These are phyloP conservation scores for Incurvaria masculella DNA, from an alignment of 2,888 invertebrate genomes.

Conservation along the genomic window DNA sequence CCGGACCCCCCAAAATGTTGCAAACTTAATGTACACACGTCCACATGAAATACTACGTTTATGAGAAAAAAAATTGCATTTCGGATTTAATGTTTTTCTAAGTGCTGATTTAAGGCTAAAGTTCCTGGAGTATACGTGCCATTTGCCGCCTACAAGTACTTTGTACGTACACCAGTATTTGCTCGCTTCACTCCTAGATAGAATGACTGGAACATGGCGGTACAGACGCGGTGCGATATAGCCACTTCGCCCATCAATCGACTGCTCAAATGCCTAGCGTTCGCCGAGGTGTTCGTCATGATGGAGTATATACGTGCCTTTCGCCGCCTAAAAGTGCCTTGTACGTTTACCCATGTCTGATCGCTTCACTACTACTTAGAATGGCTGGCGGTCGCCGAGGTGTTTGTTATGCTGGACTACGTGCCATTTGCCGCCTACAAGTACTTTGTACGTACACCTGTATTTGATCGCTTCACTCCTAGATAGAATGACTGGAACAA, in stretches of 20 bases:
- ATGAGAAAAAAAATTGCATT: too few relatives aligned
- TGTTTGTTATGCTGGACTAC: slow-evolving; percentile 83
- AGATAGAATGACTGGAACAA: too few relatives aligned
- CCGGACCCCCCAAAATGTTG: too few relatives aligned
- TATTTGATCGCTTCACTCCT: too few relatives aligned
- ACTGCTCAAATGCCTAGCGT: slow-evolving; percentile 80
- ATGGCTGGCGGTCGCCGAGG: slow-evolving; percentile 88
- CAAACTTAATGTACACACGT: too few relatives aligned
- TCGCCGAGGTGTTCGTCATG: slow-evolving; percentile 89
- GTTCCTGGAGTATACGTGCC: too few relatives aligned
- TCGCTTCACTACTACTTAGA: too few relatives aligned
- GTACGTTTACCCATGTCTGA: too few relatives aligned
- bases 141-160: slow-evolving; percentile 42
- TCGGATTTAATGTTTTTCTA: too few relatives aligned
- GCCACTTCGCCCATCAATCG: slow-evolving; percentile 81
- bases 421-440: slow-evolving; percentile 47
- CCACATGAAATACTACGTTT: too few relatives aligned
- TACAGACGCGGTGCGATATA: slow-evolving; percentile 79
- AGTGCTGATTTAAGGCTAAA: too few relatives aligned
- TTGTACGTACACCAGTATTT: slow-evolving; percentile 45
- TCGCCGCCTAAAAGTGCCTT: slow-evolving; percentile 44
- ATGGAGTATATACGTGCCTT: slow-evolving; percentile 64
- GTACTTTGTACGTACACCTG: slow-evolving; percentile 43
- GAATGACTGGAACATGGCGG: slow-evolving; percentile 85
- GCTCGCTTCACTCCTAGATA: too few relatives aligned